Base-by-base conservation (phyloP, 1,140 invertebrate genomes). In the Drosophila aff. region DNA sequence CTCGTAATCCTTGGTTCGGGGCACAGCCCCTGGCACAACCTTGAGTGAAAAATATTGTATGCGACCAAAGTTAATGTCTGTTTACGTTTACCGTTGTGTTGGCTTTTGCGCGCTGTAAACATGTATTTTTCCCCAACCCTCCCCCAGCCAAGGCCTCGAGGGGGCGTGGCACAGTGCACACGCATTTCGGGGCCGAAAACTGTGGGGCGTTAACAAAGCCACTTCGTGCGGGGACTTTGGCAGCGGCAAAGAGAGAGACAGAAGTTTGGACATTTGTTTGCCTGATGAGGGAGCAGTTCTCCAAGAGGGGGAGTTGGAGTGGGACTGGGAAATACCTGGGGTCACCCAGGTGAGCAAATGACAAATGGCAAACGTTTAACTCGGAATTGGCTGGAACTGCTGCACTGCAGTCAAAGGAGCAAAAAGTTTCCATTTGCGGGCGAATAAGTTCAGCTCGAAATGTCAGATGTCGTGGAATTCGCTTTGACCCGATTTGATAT, bases 1-100 rank as follows among this genome's bases (percentile, higher is more conserved):
- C 47, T 41, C 28, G 46, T 28, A 31, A 41, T 28, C 66, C 61
- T 68, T 68, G 40, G 44, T 49, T 58, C 18, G 53, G 53, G 69
- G 28, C 38, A 26, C 66, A 79, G 59, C 41, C 55, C 67, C 23
- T 55, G 36, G 44, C 43, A 52, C 81, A 89, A 65, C 86, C 85
- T 90, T 90, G 85, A 90, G 85, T 90, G 78, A 77, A 85, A 90
- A 90, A 90, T 90, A 90, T 90, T 85, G 85, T 90, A 79, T 82
- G 85, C 76, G 71, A 82, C 64, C 79, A 78, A 86, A 90, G 86
- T 90, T 90, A 90, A 90, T 90, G 85, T 90, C 81, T 90, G 85
- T 90, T 90, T 85, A 85, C 85, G 79, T 76, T 90, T 86, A 86
- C 75, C 84, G 80, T 84, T 84, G 78, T 84, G 82, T 84, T 90